Evolutionary conservation across 2,797 vertebrate species (phyloP).

Genomic region (Xenops minutus): DNA sequence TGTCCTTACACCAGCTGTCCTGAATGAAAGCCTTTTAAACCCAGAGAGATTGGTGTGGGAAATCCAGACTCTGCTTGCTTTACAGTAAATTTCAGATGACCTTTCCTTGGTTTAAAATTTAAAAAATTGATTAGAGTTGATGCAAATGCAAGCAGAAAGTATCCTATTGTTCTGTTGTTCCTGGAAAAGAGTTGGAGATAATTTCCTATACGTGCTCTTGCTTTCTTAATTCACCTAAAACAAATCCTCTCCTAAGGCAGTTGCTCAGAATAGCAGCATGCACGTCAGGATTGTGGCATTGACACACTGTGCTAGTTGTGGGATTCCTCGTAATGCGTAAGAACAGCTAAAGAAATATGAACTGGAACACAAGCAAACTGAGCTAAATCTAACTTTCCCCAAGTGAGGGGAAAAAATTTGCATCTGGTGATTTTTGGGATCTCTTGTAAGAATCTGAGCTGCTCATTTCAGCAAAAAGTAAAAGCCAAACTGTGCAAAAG

Average conservation of each 20-base stretch:
- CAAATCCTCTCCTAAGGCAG: not conserved
- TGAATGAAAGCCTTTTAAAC: not conserved
- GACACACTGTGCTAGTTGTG: not conserved
- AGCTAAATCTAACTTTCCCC: not conserved
- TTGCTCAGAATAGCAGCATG: not conserved
- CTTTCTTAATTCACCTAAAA: constrained; percentile 23
- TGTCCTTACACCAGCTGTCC: not conserved
- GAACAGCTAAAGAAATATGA: not conserved
- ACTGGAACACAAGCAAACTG: not conserved
- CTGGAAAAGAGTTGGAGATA: not conserved
- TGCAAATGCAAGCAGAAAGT: not conserved
- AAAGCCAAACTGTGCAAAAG: not conserved
- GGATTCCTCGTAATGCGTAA: not conserved
- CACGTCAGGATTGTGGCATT: not conserved
- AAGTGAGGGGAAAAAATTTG: not conserved
- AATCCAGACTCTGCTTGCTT: not conserved
- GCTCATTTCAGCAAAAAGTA: not conserved
- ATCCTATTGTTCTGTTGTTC: not conserved
- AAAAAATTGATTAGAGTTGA: not conserved
- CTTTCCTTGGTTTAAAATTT: not conserved
- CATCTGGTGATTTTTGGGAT: not conserved
- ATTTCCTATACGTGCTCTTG: not conserved
- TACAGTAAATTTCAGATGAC: not conserved
- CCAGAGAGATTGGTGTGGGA: not conserved
- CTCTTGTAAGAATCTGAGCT: not conserved